Evolutionary conservation across 1,140 invertebrate species (phyloP), one percentile per base, ranked within the genome.

Genomic region (Antheraea mylitta): DNA sequence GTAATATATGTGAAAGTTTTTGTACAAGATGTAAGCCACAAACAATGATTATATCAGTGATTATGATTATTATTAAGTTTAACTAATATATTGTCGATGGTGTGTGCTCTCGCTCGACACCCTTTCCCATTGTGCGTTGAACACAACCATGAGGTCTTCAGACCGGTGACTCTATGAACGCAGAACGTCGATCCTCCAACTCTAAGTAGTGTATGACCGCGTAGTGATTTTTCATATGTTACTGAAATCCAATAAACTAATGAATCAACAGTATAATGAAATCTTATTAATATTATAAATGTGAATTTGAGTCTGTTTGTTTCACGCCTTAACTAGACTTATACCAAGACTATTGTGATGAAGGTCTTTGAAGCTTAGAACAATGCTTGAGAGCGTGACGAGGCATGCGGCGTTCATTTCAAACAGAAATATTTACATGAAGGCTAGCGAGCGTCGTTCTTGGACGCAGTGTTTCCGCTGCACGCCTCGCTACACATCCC

Each of bases 21-120:
- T 8, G 3, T 42, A 9, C 38, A 30, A 2, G 11, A 42, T 53
- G 5, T 2, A 53, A 53, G 5, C 6, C 9, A 61, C 18, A 19
- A 61, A 61, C 3, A 22, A 19, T 13, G 9, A 42, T 61, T 22
- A 22, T 58, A 45, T 71, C 9, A 45, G 62, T 79, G 78, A 62
- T 71, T 78, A 42, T 80, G 78, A n/a, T 64, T 66, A 18, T 74
- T 73, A 10, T 74, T 74, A 2, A 78, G 9, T 48, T 70, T 75
- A n/a, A 78, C 58, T 7, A 81, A 61, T 22, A 48, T 22, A n/a
- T 73, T 66, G 0, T 71, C 69, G 5, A 70, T 37, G 0, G 79
- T 79, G 18, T 74, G 68, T 11, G 75, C 18, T 18, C 59, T 30
- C 0, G 79, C 77, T 16, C 58, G 64, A 66, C 77, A 81, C 4